Evolutionary conservation across 2,797 vertebrate species (phyloP), one percentile per base, ranked within the genome.

Genomic region (Gymnoscopelus braueri): DNA sequence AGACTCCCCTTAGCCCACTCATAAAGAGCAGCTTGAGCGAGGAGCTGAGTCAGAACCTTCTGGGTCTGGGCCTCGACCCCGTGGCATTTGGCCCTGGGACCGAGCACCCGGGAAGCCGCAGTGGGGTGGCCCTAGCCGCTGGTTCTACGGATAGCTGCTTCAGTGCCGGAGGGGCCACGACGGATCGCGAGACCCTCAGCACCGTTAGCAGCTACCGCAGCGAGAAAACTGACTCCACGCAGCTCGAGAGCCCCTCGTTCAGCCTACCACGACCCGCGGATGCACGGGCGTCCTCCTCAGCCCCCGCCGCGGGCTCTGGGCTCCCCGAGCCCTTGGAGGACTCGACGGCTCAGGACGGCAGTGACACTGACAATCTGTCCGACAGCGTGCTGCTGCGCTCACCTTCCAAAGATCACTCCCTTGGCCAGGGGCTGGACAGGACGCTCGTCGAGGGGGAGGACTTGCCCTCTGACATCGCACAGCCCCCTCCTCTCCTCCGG

Each of bases 141-240:
- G 95, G 95, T 74, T 97, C 96, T 72, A 96, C 95, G 0, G 96
- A 97, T 88, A 96, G 96, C 82, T 97, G 95, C 80, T 96, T 96
- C 72, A 96, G 95, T 4, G 95, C 93, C 14, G 93, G 93, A 5
- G 94, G 93, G 8, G 91, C 88, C 6, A 89, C 92, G 51, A 96
- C 96, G 0, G 96, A 97, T 81, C 90, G 94, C 26, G 96, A 97
- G 90, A 95, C 95, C 0, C 88, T 94, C 5, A 95, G 95, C 79
- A 97, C 96, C 0, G 81, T 96, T 48, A 96, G 96, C 88, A 97
- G 96, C 84, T 97, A 96, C 78, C 95, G 95, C 71, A 97, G 96
- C 5, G 96, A 97, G 86, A 96, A 96, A 73, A 97, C 96, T 0
- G 95, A 96, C 80, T 97, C 96, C 0, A 97, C 96, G 4, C 96